Base-by-base conservation (phyloP, 35 echinoderm and acorn worm genomes). In the Diadema setosum region DNA sequence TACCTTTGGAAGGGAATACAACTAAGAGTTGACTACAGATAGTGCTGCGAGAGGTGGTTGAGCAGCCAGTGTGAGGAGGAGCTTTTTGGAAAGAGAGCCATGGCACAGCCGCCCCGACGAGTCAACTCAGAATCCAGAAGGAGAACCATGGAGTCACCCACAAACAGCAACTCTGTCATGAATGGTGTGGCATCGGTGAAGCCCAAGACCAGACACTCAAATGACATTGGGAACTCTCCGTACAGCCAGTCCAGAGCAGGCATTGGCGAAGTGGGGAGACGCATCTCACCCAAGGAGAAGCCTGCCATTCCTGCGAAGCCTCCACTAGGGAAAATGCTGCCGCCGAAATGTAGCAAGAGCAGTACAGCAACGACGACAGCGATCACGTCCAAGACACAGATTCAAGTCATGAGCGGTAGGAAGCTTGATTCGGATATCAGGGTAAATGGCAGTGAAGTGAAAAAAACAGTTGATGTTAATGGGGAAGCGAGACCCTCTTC, bases 241-340 rank as follows among this genome's bases (percentile, higher is more conserved):
- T 78, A 44, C 23, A 78, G 40, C 40, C 73, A 78, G 39, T 42
- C 73, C 39, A 41, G 39, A 78, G 39, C 73, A 9, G n/a, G 35
- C 20, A 78, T 21, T 78, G 37, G 73, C 44, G 73, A 78, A 36
- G 25, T 78, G 29, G 44, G 27, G 3, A 78, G 73, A 41, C 34
- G 73, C 9, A 41, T 41, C 2, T 78, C 73, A 4, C 73, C 39
- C 9, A 78, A 23, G 40, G 73, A 78, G 9, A 78, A 78, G 37
- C 73, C 73, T 9, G 73, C 73, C 2, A 78, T 78, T 42, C 73
- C 73, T 42, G 73, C 73, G n/a, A 78, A 78, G 44, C 73, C 73
- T 6, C 34, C 73, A 9, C 73, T 41, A 42, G 44, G 36, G 39
- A 78, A 78, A 44, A 21, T 78, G 17, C 73, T 41, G 9, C 73